Conservation (phyloP, 2,113 vertebrate genomes). For the Campylorhamphus procurvoides region DNA sequence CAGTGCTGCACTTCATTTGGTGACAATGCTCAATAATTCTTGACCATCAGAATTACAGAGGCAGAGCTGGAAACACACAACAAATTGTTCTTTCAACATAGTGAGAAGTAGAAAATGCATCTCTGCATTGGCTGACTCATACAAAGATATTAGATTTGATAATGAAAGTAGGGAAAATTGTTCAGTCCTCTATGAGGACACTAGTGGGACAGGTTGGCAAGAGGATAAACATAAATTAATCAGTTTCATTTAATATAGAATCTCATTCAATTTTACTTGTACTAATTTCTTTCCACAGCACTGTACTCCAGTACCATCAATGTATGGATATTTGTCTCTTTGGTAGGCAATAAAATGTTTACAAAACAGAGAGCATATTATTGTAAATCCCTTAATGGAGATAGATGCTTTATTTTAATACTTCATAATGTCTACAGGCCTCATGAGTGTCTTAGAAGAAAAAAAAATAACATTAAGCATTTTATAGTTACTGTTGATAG, state of each 20-base stretch:
- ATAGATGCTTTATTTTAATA: neutral
- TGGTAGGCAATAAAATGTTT: neutral
- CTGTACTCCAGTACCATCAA: neutral
- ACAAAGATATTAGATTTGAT: neutral
- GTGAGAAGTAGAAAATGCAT: neutral
- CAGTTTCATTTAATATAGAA: neutral
- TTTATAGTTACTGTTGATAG: neutral
- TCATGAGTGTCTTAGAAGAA: neutral
- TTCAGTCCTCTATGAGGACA: neutral
- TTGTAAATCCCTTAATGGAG: neutral
- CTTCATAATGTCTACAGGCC: neutral
- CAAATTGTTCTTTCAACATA: neutral
- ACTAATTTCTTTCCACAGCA: neutral
- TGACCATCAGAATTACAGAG: neutral
- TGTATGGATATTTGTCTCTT: neutral
- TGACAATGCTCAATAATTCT: neutral
- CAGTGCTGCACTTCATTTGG: neutral
- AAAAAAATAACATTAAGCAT: neutral
- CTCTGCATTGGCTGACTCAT: neutral
- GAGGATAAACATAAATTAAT: neutral
- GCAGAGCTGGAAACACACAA: neutral
- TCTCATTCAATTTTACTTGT: neutral
- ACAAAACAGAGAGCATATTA: neutral
- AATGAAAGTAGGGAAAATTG: neutral
- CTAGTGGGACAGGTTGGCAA: neutral